A percentile compares a stretch with the other conserved stretches of the same genome.
Conservation (phyloP, 2,888 invertebrate genomes). For the Trachelus tabidus region DNA sequence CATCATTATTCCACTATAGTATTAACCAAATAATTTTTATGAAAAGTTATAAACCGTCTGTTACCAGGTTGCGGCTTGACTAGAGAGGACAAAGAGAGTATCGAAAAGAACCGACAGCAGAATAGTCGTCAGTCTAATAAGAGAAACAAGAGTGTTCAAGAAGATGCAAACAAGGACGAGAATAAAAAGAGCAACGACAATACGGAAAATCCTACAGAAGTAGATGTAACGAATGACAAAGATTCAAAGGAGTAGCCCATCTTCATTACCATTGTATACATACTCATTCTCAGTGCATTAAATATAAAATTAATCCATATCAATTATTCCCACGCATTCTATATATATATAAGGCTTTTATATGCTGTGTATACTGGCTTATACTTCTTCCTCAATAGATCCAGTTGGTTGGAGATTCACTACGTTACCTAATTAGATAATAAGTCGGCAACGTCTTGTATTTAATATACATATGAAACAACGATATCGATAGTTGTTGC, state of each 20-base stretch:
- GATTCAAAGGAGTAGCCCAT: neutral
- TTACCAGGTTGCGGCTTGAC: slow-evolving; percentile 38
- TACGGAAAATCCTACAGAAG: neutral
- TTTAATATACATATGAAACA: slow-evolving; percentile 18
- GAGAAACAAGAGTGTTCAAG: neutral
- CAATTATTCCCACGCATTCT: neutral
- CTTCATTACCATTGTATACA: neutral
- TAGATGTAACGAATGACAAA: neutral
- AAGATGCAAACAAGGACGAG: neutral
- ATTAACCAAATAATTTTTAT: neutral
- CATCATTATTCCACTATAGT: neutral
- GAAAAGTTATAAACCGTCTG: neutral
- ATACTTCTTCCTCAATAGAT: neutral
- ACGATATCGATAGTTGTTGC: slow-evolving; percentile 28
- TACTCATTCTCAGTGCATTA: neutral
- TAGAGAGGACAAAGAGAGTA: slow-evolving; percentile 32
- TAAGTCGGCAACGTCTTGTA: slow-evolving; percentile 28
- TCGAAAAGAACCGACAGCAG: slow-evolving; percentile 27
- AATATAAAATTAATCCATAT: neutral
- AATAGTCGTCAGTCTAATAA: neutral
- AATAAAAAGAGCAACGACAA: neutral
- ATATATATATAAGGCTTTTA: neutral
- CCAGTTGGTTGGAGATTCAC: slow-evolving; percentile 12
- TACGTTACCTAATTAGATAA: slow-evolving; percentile 48
- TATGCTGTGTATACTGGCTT: neutral